phyloP scores from a whole-genome alignment of 2,888 invertebrate genomes.

The Leucania comma region DNA sequence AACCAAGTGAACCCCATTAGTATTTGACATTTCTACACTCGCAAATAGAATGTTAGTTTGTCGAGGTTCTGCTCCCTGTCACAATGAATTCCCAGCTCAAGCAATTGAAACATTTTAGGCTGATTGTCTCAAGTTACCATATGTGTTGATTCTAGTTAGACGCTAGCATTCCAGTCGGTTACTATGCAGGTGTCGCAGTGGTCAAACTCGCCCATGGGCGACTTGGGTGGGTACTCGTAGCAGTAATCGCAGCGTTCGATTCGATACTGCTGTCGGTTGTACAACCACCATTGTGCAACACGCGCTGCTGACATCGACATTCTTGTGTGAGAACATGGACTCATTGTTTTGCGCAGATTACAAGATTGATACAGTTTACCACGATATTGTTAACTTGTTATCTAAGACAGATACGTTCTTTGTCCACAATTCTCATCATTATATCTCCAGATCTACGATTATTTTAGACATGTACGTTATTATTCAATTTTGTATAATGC shows the following conservation, averaged over 20 bases:
- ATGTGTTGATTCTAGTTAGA: not conserved
- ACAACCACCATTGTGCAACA: conserved; percentile 1
- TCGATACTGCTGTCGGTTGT: conserved; percentile 9
- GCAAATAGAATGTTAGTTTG: no score
- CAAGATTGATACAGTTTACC: conserved; percentile 9
- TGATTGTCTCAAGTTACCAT: not conserved
- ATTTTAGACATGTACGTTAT: not conserved
- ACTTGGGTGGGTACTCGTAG: not conserved
- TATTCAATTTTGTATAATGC: not conserved
- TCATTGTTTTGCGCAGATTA: conserved; percentile 17
- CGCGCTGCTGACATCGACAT: conserved; percentile 5
- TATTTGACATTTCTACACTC: no score
- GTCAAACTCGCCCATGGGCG: not conserved
- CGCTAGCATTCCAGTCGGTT: not conserved
- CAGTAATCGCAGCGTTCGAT: not conserved
- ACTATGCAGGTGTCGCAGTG: no score
- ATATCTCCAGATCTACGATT: not conserved
- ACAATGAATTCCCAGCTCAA: not conserved
- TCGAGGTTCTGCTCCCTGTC: not conserved
- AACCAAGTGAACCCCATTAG: no score
- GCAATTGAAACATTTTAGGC: not conserved
- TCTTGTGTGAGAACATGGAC: not conserved
- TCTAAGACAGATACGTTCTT: not conserved
- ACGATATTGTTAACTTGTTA: not conserved
- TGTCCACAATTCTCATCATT: not conserved